Percentiles rank a stretch among this genome's conserved stretches.
phyloP scores from a whole-genome alignment of 2,113 vertebrate genomes.

The Eidolon helvum region DNA sequence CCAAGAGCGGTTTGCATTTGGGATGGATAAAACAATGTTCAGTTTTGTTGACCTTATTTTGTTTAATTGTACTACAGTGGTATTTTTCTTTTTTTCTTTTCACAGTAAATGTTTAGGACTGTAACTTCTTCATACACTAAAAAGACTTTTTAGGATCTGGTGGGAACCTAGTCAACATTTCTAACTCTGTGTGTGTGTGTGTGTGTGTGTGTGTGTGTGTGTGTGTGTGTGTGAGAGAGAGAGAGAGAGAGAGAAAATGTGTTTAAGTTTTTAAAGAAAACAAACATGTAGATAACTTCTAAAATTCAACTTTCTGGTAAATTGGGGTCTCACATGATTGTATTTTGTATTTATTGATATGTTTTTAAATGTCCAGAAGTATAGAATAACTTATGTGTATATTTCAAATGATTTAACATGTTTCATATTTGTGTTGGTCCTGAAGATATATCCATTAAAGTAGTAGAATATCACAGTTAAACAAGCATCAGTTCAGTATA shows the following conservation, averaged over 20 bases:
- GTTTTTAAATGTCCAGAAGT: neutral
- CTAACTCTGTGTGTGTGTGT: neutral
- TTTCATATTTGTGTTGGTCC: neutral
- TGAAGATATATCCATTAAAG: neutral
- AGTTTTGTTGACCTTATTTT: conserved; percentile 19
- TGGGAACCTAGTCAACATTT: neutral
- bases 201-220: too few relatives aligned
- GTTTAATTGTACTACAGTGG: neutral
- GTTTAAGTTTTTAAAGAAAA: neutral
- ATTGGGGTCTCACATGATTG: neutral
- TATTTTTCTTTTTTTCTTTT: neutral
- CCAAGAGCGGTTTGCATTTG: neutral
- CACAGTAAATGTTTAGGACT: neutral
- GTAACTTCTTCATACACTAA: neutral
- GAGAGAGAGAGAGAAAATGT: neutral
- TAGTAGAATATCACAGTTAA: conserved; percentile 26
- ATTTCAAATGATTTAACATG: neutral
- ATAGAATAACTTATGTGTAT: neutral
- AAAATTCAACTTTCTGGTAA: neutral
- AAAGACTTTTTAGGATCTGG: neutral
- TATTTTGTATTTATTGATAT: neutral
- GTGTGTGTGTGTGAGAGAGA: too few relatives aligned
- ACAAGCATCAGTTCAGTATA: neutral
- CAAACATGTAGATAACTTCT: neutral
- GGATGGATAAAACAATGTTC: neutral